Evolutionary conservation across 2,797 vertebrate genomes (phyloP).

Genomic region (Lutjanus campechanus): DNA sequence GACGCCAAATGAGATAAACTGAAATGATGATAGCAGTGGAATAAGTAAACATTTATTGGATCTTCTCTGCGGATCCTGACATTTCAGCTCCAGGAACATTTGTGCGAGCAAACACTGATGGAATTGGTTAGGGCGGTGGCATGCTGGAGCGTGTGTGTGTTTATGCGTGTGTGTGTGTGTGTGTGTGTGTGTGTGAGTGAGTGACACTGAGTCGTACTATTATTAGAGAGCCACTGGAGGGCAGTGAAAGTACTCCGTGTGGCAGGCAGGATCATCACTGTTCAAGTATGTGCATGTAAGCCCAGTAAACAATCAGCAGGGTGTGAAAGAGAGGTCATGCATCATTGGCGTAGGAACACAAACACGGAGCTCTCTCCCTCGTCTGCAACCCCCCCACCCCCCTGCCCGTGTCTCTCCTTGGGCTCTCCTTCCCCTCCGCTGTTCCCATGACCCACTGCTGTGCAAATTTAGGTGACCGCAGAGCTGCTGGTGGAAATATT

Average conservation of each 20-base stretch:
- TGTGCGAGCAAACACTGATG: conserved; percentile 56
- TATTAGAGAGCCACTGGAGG: conserved; percentile 84
- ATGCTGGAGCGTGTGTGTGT: conserved; percentile 24
- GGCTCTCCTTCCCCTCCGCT: conserved; percentile 40
- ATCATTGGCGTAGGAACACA: conserved; percentile 75
- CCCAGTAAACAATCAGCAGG: conserved; percentile 78
- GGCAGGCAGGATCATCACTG: conserved; percentile 47
- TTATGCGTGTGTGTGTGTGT: conserved; percentile 4
- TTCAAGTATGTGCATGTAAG: conserved; percentile 66
- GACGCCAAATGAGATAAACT: conserved; percentile 72
- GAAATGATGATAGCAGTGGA: conserved; percentile 67
- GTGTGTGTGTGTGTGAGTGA: conserved; percentile 17
- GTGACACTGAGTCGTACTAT: conserved; percentile 56
- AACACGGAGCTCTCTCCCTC: conserved; percentile 52
- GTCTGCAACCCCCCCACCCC: conserved; percentile 10
- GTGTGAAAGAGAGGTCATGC: conserved; percentile 81
- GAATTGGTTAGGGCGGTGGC: conserved; percentile 57
- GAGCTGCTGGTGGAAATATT: conserved; percentile 40
- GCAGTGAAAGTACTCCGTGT: conserved; percentile 82
- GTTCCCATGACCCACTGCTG: conserved; percentile 37
- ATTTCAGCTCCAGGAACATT: conserved; percentile 65
- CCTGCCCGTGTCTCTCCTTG: conserved; percentile 36
- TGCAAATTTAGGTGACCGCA: conserved; percentile 32
- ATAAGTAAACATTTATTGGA: conserved; percentile 67
- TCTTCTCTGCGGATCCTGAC: conserved; percentile 68